Base-by-base conservation (phyloP, 2,797 vertebrate genomes). In the Bryconaethiops microstoma region DNA sequence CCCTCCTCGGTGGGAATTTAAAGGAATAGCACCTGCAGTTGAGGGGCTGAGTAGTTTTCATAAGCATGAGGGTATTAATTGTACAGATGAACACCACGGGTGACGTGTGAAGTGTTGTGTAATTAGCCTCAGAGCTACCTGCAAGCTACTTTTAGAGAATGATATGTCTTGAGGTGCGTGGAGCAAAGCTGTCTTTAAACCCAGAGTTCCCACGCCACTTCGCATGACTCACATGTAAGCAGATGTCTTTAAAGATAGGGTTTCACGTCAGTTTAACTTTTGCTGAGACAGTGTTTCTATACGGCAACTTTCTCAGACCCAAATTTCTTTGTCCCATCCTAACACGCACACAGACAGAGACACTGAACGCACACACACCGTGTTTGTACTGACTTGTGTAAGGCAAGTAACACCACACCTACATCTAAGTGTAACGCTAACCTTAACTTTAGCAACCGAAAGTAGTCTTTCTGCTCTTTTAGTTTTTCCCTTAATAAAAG, bases 1-100 rank as follows among this genome's bases (percentile, higher is more conserved):
- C 84, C 82, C 72, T 83, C 52, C 35, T 65, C 42, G 40, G 55
- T 74, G 74, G 81, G 79, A 83, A 82, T 74, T 78, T 67, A 74
- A 78, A 78, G 62, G 60, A 82, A 67, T 70, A 78, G 59, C 70
- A 17, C 25, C 23, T 42, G 23, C 23, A 23, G 13, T 29, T 16
- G 52, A 60, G 68, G 29, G 35, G 42, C 25, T 42, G 35, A 50
- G 67, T 40, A n/a, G 19, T 71, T 13, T 21, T 21, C 79, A 42
- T 25, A 45, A 62, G 42, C 40, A 42, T 42, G 40, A 42, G 57
- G 70, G 40, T 74, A 74, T 80, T 60, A 45, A 21, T 42, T 45
- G n/a, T 62, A 70, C 21, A 76, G 65, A 42, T 54, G n/a, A 68
- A 40, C 8, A 70, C 21, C 25, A 5, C 48, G 62, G 35, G 50